Percentiles rank a stretch among this genome's conserved stretches.
These are phyloP conservation scores for Tetrax tetrax DNA, from an alignment of 2,113 vertebrate genomes.

Conservation along the genomic window DNA sequence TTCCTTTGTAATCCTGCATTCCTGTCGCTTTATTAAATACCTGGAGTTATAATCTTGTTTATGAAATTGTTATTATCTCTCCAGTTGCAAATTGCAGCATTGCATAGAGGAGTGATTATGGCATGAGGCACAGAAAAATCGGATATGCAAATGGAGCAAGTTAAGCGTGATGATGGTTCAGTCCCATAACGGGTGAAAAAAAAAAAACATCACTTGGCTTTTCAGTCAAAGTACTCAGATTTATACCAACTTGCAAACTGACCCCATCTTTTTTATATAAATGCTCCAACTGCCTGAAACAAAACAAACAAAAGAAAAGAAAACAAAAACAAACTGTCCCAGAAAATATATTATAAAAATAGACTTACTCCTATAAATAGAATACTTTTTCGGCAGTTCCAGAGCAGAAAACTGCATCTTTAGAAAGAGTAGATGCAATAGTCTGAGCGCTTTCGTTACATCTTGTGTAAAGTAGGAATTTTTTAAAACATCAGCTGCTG, in stretches of 20 bases:
- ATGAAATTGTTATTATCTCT: slow-evolving; percentile 68
- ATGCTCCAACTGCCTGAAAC: slow-evolving; percentile 31
- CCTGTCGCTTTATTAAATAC: slow-evolving; percentile 57
- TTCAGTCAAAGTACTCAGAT: not conserved
- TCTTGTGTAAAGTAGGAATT: not conserved
- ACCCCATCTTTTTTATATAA: slow-evolving; percentile 14
- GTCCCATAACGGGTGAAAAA: not conserved
- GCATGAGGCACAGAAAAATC: slow-evolving; percentile 52
- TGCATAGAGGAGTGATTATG: slow-evolving; percentile 62
- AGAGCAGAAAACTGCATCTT: not conserved
- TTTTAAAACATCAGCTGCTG: not conserved
- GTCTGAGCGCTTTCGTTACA: not conserved
- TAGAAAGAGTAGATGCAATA: not conserved
- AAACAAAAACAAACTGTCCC: slow-evolving; percentile 27
- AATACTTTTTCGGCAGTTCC: not conserved
- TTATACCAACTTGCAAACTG: not conserved
- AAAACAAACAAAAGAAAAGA: slow-evolving; percentile 44
- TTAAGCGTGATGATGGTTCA: slow-evolving; percentile 30
- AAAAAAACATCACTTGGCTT: not conserved
- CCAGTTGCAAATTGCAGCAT: slow-evolving; percentile 60
- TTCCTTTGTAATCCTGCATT: slow-evolving; percentile 37
- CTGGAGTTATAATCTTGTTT: slow-evolving; percentile 63
- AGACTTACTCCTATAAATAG: slow-evolving; percentile 10
- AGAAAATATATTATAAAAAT: slow-evolving; percentile 20
- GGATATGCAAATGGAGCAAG: slow-evolving; percentile 51